Evolutionary conservation across 2,888 invertebrate genomes (phyloP).

Genomic region (Drosophila histrio): DNA sequence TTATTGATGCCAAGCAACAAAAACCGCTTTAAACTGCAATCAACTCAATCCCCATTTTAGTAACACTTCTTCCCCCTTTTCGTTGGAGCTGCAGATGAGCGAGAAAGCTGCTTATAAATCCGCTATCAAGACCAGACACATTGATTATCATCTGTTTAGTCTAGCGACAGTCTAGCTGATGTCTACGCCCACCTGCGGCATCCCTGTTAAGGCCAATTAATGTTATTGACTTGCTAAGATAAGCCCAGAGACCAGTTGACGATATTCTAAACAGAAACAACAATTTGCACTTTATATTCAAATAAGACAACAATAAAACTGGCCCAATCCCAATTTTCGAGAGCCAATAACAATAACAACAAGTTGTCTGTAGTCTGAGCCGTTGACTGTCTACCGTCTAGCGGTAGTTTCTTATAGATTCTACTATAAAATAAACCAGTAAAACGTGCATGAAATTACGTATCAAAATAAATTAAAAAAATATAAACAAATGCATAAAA

Average conservation of each 20-base stretch:
- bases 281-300: constrained; percentile 32
- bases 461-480: constrained; percentile 7
- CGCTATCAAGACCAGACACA: background rate
- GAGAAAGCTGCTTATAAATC: constrained; percentile 43
- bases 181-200: constrained; percentile 47
- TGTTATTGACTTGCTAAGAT: constrained; percentile 55
- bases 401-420: constrained; percentile 16
- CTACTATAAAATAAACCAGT: constrained; percentile 44
- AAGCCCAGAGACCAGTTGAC: constrained; percentile 28
- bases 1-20: constrained; percentile 39
- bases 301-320: constrained; percentile 10
- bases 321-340: constrained; percentile 12
- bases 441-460: constrained; percentile 53
- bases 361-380: background rate
- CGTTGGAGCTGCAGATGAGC: background rate
- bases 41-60: background rate
- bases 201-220: constrained; percentile 17
- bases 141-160: constrained; percentile 18
- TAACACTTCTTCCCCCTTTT: background rate
- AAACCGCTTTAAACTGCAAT: constrained; percentile 47
- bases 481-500: constrained; percentile 1
- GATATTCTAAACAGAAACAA: constrained; percentile 7
- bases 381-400: constrained; percentile 18
- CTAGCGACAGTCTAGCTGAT: constrained; percentile 54
- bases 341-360: background rate